Base-by-base conservation (phyloP, 2,888 invertebrate genomes). In the Eledone cirrhosa region DNA sequence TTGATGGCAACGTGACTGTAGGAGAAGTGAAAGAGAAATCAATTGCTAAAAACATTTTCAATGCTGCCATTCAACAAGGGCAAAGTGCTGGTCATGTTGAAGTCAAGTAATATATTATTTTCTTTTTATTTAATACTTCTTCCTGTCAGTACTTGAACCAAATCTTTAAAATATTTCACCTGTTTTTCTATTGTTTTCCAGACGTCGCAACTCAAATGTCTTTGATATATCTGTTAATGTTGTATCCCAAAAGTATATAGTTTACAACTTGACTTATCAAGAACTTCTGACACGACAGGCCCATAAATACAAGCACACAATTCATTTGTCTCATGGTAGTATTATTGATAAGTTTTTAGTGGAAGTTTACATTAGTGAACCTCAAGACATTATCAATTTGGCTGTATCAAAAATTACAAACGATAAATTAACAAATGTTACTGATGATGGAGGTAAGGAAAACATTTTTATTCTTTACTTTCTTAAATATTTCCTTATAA, bases 251-350 rank as follows among this genome's bases (percentile, higher is more conserved):
- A 92, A 92, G 22, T 92, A 92, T 79, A 94, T 93, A 0, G 90
- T 91, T 0, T 95, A 95, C 89, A 93, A 94, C 86, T 89, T 94
- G 81, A 94, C 93, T 0, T 95, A 95, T 88, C 94, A 94, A 88
- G 94, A 95, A 90, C 85, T 95, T 65, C 88, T 95, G 77, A 89
- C 92, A 24, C 92, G 94, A 8, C 92, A 92, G 78, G 92, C 93
- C 80, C 93, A 93, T n/a, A 92, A 92, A 8, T 95, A 95, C 90
- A 93, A 94, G 86, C 93, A 94, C 82, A 92, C 93, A 19, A 92
- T 94, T 80, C 94, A 94, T 88, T 90, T 94, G 79, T 93, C 94
- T 86, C 94, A 94, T 0, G 93, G 94, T 27, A 92, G 93, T 82
- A 79, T 84, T 11, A 93, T 94, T 22, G 92, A 93, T 5, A 78